Evolutionary conservation across 2,113 vertebrate genomes (phyloP), one percentile per base, ranked within the genome.

Genomic region (Phodopus roborovskii): DNA sequence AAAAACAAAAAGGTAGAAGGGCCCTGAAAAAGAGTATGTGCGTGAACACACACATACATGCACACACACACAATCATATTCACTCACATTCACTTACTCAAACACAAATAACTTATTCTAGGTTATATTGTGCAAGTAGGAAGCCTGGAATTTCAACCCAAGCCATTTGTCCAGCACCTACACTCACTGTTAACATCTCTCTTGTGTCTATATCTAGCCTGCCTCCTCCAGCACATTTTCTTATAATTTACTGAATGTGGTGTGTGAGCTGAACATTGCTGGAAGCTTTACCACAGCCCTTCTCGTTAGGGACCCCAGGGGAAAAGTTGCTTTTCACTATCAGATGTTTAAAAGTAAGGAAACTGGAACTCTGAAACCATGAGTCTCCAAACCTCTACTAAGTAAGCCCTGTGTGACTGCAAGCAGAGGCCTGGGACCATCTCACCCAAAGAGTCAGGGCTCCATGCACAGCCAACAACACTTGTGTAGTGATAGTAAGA

Each of bases 261-360:
- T 36, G 79, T 62, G 10, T 42, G 56, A 64, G 48, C 19, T 62
- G 24, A 79, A 70, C 53, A 16, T 42, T 5, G 42, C 42, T 74
- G 5, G 92, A 73, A 92, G 62, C 60, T 88, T 78, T 36, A 66
- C 30, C 74, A 62, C 45, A 28, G 70, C 17, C 56, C 19, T 85
- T 79, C 30, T 45, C 95, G 53, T 83, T 75, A 62, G 48, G 19
- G 60, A 78, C n/a, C 82, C 48, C 70, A 42, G 8, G 33, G 92
- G 36, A 5, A 53, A 48, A 86, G 45, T 33, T 53, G 66, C 33
- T 24, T 73, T 24, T 73, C 50, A 53, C 50, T 33, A 39, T 45
- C 81, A 83, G 26, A 33, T 58, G 83, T 84, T 74, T 50, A 79
- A 88, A 90, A 30, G n/a, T 92, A 74, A 88, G 13, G n/a, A 88